Percentiles rank a stretch among this genome's conserved stretches.
phyloP scores from a whole-genome alignment of 1,140 invertebrate species.

The Asobara japonica region DNA sequence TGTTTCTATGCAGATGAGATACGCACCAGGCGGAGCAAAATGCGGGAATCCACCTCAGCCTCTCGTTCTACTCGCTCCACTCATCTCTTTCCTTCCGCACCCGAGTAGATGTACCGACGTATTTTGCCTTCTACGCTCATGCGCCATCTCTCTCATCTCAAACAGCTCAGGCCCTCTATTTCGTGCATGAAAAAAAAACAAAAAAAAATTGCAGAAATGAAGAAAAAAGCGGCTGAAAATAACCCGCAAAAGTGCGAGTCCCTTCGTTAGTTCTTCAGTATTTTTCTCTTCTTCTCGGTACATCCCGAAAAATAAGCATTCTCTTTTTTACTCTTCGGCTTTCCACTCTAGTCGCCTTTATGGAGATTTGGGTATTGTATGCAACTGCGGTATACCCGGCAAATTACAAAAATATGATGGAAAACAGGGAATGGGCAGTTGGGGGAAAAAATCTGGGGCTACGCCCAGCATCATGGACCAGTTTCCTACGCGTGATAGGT shows the following conservation, averaged over 20 bases:
- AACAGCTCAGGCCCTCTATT: background rate
- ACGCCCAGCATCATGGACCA: too few species aligned
- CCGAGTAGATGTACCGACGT: constrained; percentile 12
- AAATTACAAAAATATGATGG: background rate
- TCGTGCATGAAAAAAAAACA: background rate
- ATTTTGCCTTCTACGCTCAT: constrained; percentile 23
- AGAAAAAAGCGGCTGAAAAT: constrained; percentile 26
- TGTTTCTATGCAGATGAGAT: constrained; percentile 65
- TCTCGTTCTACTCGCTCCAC: constrained; percentile 12
- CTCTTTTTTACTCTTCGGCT: background rate
- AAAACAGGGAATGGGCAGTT: background rate
- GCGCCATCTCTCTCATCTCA: constrained; percentile 27
- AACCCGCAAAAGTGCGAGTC: constrained; percentile 27
- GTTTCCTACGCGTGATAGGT: too few species aligned
- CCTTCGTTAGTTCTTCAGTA: constrained; percentile 22
- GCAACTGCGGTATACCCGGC: background rate
- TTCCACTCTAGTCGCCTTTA: background rate
- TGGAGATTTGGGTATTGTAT: background rate
- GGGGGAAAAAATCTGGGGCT: too few species aligned
- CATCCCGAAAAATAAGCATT: constrained; percentile 18
- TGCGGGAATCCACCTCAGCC: constrained; percentile 9
- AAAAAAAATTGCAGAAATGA: background rate
- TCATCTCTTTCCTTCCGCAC: constrained; percentile 35
- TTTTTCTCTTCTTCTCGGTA: constrained; percentile 23
- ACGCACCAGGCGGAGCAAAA: constrained; percentile 39